A percentile compares a stretch with the other conserved stretches of the same genome.
Evolutionary conservation across 2,113 vertebrate species (phyloP).

Genomic region (Promerops cafer): DNA sequence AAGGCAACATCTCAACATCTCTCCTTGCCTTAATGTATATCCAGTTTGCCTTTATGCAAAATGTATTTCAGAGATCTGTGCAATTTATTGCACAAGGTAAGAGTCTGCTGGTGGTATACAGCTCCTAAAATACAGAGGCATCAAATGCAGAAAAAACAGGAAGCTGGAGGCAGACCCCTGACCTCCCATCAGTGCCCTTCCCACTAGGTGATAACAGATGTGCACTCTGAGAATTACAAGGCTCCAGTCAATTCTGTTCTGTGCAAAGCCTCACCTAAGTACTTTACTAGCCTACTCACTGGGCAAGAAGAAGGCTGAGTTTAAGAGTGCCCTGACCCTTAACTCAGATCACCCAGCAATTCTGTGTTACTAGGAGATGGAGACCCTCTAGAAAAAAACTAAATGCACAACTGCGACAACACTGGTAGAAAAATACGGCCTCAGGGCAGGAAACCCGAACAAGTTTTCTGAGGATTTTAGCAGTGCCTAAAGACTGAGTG

Average conservation of each 20-base stretch:
- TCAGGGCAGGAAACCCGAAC: not conserved
- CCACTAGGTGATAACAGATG: not conserved
- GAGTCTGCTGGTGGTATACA: not conserved
- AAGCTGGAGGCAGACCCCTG: not conserved
- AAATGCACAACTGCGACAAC: not conserved
- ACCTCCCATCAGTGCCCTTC: not conserved
- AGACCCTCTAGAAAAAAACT: not conserved
- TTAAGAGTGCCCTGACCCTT: not conserved
- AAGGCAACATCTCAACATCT: not conserved
- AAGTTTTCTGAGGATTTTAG: not conserved
- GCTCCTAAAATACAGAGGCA: not conserved
- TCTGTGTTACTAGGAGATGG: not conserved
- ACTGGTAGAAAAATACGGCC: not conserved
- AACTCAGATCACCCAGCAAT: not conserved
- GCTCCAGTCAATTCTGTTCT: not conserved
- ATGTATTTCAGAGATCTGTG: not conserved
- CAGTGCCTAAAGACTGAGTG: not conserved
- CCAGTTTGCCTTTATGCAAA: not conserved
- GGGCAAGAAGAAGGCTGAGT: not conserved
- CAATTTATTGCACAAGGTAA: not conserved
- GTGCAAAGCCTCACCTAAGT: not conserved
- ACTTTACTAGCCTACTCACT: not conserved
- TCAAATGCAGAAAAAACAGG: not conserved
- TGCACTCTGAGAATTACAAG: not conserved
- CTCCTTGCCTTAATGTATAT: not conserved